Conservation (phyloP, 1,140 invertebrate species). For the Daktulosphaira vitifoliae region DNA sequence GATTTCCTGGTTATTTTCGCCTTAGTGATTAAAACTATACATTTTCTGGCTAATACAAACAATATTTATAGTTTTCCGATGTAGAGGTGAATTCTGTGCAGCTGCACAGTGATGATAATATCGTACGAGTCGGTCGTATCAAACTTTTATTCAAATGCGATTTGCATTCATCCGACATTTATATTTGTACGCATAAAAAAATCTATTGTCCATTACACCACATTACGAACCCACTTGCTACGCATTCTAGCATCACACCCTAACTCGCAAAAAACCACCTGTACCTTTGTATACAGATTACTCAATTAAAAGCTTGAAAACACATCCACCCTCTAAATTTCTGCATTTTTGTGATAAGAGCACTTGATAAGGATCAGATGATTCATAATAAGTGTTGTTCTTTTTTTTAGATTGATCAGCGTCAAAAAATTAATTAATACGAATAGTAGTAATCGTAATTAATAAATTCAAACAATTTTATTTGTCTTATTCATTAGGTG, state of each 20-base stretch:
- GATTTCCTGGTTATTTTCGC: too few species aligned
- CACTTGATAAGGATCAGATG: constrained; percentile 10
- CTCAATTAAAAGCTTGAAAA: constrained; percentile 27
- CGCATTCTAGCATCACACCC: constrained; percentile 25
- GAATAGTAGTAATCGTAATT: too few species aligned
- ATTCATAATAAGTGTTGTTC: background rate
- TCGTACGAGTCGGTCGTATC: constrained; percentile 30
- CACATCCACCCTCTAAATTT: constrained; percentile 10
- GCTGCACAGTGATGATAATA: constrained; percentile 9
- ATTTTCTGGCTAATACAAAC: too few species aligned
- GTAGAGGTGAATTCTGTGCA: background rate
- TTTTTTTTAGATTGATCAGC: too few species aligned
- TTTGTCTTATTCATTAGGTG: too few species aligned
- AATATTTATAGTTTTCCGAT: too few species aligned
- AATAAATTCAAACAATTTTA: too few species aligned
- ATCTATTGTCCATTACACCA: background rate
- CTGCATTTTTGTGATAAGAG: constrained; percentile 7
- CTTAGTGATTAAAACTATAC: too few species aligned
- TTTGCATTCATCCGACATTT: constrained; percentile 28
- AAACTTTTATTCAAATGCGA: constrained; percentile 33
- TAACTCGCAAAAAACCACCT: constrained; percentile 19
- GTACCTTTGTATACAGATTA: constrained; percentile 31
- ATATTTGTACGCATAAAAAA: constrained; percentile 12
- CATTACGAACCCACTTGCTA: constrained; percentile 22
- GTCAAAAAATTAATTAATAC: too few species aligned